phyloP scores from a whole-genome alignment of 2,888 invertebrate genomes.

The Phortica magna region DNA sequence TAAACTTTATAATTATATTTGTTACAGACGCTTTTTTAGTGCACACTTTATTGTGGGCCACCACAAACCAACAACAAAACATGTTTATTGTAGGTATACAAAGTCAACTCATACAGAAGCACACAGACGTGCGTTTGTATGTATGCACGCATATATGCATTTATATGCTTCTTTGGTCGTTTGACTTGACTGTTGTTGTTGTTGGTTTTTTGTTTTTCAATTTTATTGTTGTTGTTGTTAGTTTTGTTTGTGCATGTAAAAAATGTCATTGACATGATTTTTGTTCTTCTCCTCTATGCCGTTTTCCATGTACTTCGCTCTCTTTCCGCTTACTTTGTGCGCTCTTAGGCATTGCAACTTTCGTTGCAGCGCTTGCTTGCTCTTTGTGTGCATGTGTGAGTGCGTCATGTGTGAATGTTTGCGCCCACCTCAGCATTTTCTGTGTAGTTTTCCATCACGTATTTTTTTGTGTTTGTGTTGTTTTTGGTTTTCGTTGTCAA shows the following conservation, averaged over 20 bases:
- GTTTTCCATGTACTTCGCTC: not conserved
- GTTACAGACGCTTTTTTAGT: not conserved
- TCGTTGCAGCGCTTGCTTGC: not conserved
- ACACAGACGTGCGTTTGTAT: not conserved
- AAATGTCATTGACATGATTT: constrained; percentile 35
- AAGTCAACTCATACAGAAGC: not conserved
- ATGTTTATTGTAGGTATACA: not conserved
- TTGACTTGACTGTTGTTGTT: not conserved
- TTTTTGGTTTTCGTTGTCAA: constrained; percentile 8
- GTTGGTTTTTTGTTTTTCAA: not conserved
- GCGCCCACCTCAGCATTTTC: constrained; percentile 28
- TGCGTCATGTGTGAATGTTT: not conserved
- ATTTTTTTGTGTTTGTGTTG: not conserved
- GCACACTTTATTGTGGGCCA: not conserved
- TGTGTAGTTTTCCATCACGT: not conserved
- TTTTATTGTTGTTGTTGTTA: constrained; percentile 13
- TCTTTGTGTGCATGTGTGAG: not conserved
- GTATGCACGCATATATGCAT: not conserved
- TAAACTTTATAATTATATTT: not conserved
- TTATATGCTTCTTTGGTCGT: not conserved
- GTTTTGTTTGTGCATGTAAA: constrained; percentile 16
- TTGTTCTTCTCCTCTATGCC: not conserved
- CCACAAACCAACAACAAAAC: not conserved
- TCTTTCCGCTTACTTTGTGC: not conserved
- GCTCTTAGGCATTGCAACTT: not conserved